Evolutionary conservation across 2,113 vertebrate genomes (phyloP), one percentile per base, ranked within the genome.

Genomic region (Aptenodytes forsteri): DNA sequence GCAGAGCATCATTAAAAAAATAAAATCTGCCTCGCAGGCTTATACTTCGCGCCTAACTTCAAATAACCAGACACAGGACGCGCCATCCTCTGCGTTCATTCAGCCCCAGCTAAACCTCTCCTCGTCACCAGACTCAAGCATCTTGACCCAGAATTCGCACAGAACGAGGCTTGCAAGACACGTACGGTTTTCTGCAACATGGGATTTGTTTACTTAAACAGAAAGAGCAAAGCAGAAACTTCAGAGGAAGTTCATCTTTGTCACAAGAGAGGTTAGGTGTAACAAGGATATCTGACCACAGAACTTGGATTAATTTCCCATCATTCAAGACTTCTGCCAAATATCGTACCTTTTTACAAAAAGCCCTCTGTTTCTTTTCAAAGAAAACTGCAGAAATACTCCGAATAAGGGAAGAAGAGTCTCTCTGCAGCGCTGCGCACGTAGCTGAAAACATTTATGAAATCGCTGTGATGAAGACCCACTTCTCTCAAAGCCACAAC

Each of bases 111-210:
- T 59, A 36, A 80, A 8, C 25, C 15, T n/a, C 44, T 46, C 42
- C 47, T 2, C 10, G 16, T 20, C 49, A 69, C 32, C 34, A 36
- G 32, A 52, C 40, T 77, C 2, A 0, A 88, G 36, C 15, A 26
- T 9, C 50, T 27, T 38, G 9, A 49, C 71, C 25, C 30, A 40
- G 27, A 64, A 71, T 14, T 44, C 25, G 36, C 42, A 44, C 7
- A 56, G 71, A 64, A 58, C 0, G 22, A 77, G 44, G 36, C 42
- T 4, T 5, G 7, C 5, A 16, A 46, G 50, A 30, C 23, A 19
- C 0, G 0, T 3, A 9, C 1, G 0, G 27, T 17, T 46, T 82
- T 49, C 64, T 55, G 26, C 20, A 50, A 58, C 0, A 0, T 6
- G 10, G 47, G 13, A 59, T 73, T 46, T 3, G 6, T 65, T 73